A percentile compares a stretch with the other conserved stretches of the same genome.
Conservation (phyloP, 2,888 invertebrate genomes). For the Subacronicta megacephala region DNA sequence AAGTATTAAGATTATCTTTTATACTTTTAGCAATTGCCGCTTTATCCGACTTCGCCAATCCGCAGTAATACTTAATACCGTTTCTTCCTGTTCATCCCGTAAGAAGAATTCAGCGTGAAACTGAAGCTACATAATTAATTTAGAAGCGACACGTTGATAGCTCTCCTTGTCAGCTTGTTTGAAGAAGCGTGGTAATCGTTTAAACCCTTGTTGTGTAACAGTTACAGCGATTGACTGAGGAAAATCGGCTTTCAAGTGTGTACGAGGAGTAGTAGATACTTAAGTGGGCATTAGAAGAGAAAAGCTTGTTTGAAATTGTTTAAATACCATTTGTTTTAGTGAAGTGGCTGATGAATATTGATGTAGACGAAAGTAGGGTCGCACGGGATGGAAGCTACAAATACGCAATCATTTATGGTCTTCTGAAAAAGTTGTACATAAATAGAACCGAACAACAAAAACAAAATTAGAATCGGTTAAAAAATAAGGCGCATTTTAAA, state of each 20-base stretch:
- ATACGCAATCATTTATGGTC: no score
- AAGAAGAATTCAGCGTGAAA: constrained; percentile 41
- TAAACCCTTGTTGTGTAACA: constrained; percentile 43
- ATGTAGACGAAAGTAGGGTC: constrained; percentile 1
- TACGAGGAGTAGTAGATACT: not conserved
- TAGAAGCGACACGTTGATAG: constrained; percentile 42
- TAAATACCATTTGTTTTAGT: not conserved
- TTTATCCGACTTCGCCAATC: not conserved
- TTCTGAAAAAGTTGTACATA: no score
- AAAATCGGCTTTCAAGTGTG: constrained; percentile 21
- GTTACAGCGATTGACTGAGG: constrained; percentile 27
- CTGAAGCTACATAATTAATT: constrained; percentile 34
- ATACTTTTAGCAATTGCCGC: not conserved
- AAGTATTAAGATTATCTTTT: not conserved
- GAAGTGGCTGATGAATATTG: constrained; percentile 1
- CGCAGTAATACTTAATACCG: constrained; percentile 34
- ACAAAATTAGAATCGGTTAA: no score
- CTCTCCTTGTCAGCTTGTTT: constrained; percentile 38
- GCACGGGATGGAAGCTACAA: no score
- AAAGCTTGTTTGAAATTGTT: constrained; percentile 1
- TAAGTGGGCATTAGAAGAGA: not conserved
- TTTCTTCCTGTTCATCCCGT: constrained; percentile 38
- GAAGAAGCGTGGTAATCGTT: constrained; percentile 35
- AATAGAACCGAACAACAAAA: no score
- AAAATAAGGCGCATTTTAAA: no score